Percentiles rank a stretch among this genome's conserved stretches.
Evolutionary conservation across 2,888 invertebrate genomes (phyloP).

Genomic region (Agonopterix heracliana): DNA sequence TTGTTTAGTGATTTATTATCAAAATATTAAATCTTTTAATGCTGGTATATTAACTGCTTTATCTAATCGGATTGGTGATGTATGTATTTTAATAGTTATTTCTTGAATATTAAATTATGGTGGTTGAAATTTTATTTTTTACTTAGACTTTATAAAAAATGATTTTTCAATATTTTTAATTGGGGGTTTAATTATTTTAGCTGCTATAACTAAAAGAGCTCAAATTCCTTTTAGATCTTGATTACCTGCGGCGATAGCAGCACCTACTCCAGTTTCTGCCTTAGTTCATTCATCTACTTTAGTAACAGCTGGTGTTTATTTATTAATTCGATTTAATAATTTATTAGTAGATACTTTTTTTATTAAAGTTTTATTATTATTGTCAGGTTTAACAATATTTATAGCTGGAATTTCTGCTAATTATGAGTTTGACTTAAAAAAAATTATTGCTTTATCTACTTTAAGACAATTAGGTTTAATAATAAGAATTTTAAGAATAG

Average conservation of each 20-base stretch:
- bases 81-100: conserved; percentile 78
- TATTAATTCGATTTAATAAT: conserved; percentile 81
- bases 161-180: conserved; percentile 58
- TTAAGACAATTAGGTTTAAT: conserved; percentile 85
- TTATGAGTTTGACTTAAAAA: conserved; percentile 83
- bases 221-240: conserved; percentile 89
- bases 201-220: conserved; percentile 85
- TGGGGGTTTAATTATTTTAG: conserved; percentile 62
- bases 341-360: conserved; percentile 57
- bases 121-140: conserved; percentile 72
- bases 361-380: conserved; percentile 69
- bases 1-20: conserved; percentile 83
- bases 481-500: conserved; percentile 78
- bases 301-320: conserved; percentile 85
- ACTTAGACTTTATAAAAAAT: conserved; percentile 65
- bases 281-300: conserved; percentile 86
- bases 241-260: conserved; percentile 84
- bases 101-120: conserved; percentile 75
- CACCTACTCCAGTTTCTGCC: conserved; percentile 85
- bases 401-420: conserved; percentile 76
- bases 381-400: conserved; percentile 77
- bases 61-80: conserved; percentile 85
- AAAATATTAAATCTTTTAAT: conserved; percentile 81
- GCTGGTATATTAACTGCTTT: conserved; percentile 83
- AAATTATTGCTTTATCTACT: conserved; percentile 86